Evolutionary conservation across 2,888 invertebrate species (phyloP), one percentile per base, ranked within the genome.

Genomic region (Herminia tarsipennalis): DNA sequence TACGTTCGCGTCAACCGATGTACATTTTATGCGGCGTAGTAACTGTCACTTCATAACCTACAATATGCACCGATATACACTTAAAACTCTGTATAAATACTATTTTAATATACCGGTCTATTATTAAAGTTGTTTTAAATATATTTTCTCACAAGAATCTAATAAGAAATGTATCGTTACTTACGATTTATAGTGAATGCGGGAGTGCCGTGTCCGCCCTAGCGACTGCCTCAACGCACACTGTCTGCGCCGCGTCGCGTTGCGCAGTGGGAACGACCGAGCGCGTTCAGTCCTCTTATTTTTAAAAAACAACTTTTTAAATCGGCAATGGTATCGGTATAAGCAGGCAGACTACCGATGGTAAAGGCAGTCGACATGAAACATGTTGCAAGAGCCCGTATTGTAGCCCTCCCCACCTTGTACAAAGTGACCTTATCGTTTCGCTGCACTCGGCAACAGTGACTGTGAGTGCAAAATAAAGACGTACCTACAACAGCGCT

Each of bases 351-450:
- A 52, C 52, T 57, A 46, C 54, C 43, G 29, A 33, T 42, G 46
- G 43, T 35, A 37, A 39, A 40, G 39, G 47, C 54, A 38, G 51
- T 48, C 51, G 48, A 46, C 46, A 29, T 40, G 54, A 46, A 58
- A 56, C 55, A 65, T 78, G 77, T 83, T 78, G 81, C 78, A 81
- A 84, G 63, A 50, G 54, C 64, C 55, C 52, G 60, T 68, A 71
- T 76, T 78, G 76, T 76, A 70, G 70, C 72, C 56, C 65, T 75
- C 84, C 86, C 85, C 86, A 80, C 85, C 85, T 81, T 78, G 70
- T 56, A 49, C 75, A 70, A 70, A 73, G 73, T 82, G 86, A 87
- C 86, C 88, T 88, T 88, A 88, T 86, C 86, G 84, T 83, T 68
- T 72, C 69, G 72, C 70, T 84, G 88, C 88, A 88, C 85, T 85